Percentiles rank a stretch among this genome's conserved stretches.
Evolutionary conservation across 2,888 invertebrate species (phyloP).

Genomic region (Julus scanicus): DNA sequence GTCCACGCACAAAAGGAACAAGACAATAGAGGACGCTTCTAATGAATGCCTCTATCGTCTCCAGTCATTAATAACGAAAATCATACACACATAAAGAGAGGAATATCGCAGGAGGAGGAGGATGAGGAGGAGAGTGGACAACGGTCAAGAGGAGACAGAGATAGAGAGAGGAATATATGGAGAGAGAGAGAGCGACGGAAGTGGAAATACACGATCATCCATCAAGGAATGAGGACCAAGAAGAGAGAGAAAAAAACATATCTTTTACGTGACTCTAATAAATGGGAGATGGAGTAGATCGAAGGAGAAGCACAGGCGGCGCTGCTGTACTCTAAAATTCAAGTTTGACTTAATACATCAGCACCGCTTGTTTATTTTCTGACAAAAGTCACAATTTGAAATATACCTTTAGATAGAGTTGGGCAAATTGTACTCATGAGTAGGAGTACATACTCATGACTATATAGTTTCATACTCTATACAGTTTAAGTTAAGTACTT

Average conservation of each 20-base stretch:
- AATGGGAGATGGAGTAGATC: neutral
- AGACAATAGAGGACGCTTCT: neutral
- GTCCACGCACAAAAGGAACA: neutral
- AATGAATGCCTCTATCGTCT: conserved; percentile 36
- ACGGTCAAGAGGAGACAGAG: too few relatives aligned
- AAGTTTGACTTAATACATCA: too few relatives aligned
- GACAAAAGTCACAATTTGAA: too few relatives aligned
- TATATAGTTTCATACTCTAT: too few relatives aligned
- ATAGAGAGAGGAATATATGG: neutral
- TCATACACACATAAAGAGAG: neutral
- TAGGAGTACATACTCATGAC: too few relatives aligned
- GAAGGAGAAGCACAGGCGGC: too few relatives aligned
- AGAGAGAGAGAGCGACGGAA: conserved; percentile 42
- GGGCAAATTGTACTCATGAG: too few relatives aligned
- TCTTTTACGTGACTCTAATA: conserved; percentile 32
- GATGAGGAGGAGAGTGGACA: too few relatives aligned
- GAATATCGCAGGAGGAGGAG: neutral
- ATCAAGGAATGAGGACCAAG: neutral
- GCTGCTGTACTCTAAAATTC: too few relatives aligned
- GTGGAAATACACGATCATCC: conserved; percentile 36
- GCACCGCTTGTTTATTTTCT: too few relatives aligned
- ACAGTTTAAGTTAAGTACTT: too few relatives aligned
- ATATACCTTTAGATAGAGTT: too few relatives aligned
- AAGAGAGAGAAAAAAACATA: neutral
- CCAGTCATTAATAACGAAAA: conserved; percentile 4